Base-by-base conservation (phyloP, 2,797 vertebrate species). In the Rachycentron canadum region DNA sequence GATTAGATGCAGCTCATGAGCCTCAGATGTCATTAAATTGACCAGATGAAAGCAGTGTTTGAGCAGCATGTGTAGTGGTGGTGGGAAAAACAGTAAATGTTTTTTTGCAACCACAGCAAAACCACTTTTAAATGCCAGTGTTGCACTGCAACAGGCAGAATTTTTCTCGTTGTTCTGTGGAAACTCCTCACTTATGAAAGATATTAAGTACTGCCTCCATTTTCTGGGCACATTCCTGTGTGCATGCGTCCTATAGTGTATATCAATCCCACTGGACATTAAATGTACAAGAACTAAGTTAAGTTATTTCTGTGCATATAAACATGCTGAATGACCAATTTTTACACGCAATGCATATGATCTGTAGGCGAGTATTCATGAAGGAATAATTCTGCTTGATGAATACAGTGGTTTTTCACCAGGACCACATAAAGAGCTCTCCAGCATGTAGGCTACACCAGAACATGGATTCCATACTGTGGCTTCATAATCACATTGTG, bases 371-470 rank as follows among this genome's bases (percentile, higher is more conserved):
- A 26, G 38, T 63, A 7, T 66, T 32, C 17, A 61, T 59, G 16
- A 55, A 58, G 21, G 64, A 36, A 61, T 49, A 7, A 70, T 76
- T 66, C 45, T 64, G 16, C 53, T 59, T 74, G 68, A 80, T 59
- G 38, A 73, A 52, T 28, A n/a, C 41, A n/a, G n/a, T 76, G 76
- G 23, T 81, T 86, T 88, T 70, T 36, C 1, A 11, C 49, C 63
- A 45, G 74, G 72, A 85, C 79, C 79, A 79, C 87, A 85, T 67
- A 25, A 82, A 78, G 69, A 65, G 55, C 67, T 68, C 58, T 7
- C 28, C 16, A 53, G 61, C 65, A 43, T 79, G 72, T 81, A 56
- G 36, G 76, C 69, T 60, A 55, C 69, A 83, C 67, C 78, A 83
- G 69, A 86, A 76, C 84, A 86, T 56, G 63, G 59, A 58, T 75